phyloP scores from a whole-genome alignment of 2,888 invertebrate genomes.

The Nephrocerus scutellatus region DNA sequence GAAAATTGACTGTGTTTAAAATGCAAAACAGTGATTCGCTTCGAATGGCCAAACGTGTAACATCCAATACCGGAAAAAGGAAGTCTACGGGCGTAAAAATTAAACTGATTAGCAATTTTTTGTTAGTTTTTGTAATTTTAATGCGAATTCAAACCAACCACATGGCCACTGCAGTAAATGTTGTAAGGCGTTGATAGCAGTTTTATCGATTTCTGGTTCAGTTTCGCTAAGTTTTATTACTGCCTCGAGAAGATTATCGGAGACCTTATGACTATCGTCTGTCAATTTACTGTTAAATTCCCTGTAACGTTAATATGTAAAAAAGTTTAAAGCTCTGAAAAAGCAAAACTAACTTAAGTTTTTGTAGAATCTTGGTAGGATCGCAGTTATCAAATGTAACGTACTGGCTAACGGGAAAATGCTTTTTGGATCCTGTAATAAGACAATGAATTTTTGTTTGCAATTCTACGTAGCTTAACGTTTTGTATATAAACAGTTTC shows the following conservation, averaged over 20 bases:
- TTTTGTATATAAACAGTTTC: too few species aligned
- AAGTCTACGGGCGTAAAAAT: constrained; percentile 52
- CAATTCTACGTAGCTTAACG: too few species aligned
- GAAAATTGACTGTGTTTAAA: constrained; percentile 49
- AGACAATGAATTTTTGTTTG: too few species aligned
- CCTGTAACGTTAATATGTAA: constrained; percentile 28
- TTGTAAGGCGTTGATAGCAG: constrained; percentile 44
- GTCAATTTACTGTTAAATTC: constrained; percentile 63
- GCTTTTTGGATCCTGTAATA: constrained; percentile 34
- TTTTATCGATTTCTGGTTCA: constrained; percentile 36
- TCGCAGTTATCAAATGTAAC: constrained; percentile 74
- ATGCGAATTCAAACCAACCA: constrained; percentile 25
- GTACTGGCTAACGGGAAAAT: constrained; percentile 50
- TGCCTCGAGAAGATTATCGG: constrained; percentile 36
- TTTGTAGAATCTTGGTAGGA: constrained; percentile 64
- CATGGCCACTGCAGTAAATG: constrained; percentile 42
- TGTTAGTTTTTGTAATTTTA: constrained; percentile 16
- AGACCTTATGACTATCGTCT: constrained; percentile 28
- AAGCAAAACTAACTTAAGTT: constrained; percentile 51
- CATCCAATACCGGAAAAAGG: constrained; percentile 83
- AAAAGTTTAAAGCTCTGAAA: background rate
- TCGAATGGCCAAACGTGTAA: constrained; percentile 75
- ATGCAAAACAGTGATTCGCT: constrained; percentile 56
- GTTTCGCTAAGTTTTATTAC: constrained; percentile 59
- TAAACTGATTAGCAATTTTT: constrained; percentile 11